phyloP scores from a whole-genome alignment of 2,797 vertebrate species.

The Xiphorhynchus erythropygius region DNA sequence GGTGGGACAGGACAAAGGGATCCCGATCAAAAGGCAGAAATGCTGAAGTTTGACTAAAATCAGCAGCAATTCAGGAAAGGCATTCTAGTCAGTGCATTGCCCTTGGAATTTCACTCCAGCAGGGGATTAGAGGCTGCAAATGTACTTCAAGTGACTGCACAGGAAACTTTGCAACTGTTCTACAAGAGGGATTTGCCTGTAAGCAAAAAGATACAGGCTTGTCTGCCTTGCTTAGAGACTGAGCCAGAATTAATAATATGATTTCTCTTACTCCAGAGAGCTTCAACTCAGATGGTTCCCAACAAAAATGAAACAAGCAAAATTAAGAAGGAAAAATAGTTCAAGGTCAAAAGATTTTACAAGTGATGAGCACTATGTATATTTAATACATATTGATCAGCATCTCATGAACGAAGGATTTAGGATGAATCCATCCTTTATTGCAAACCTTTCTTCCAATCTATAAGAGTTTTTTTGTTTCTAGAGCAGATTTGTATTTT shows the following conservation, averaged over 20 bases:
- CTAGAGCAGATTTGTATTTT: slow-evolving; percentile 32
- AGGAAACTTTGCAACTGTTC: background rate
- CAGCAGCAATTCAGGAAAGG: background rate
- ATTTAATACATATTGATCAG: slow-evolving; percentile 26
- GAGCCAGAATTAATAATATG: background rate
- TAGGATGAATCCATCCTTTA: slow-evolving; percentile 35
- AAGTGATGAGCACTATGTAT: background rate
- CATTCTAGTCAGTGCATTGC: background rate
- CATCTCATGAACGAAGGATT: slow-evolving; percentile 30
- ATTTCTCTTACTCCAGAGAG: background rate
- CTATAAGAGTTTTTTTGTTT: slow-evolving; percentile 28
- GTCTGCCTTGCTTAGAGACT: background rate
- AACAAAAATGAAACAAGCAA: background rate
- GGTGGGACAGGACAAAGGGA: background rate
- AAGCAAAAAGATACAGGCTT: background rate
- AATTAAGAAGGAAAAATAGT: background rate
- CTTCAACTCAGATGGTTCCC: background rate
- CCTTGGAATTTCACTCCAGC: background rate
- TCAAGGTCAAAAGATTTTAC: slow-evolving; percentile 37
- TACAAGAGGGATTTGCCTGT: background rate
- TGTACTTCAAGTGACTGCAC: background rate
- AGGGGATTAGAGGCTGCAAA: background rate
- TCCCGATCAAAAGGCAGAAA: background rate
- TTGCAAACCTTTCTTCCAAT: slow-evolving; percentile 29
- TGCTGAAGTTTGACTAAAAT: background rate